Evolutionary conservation across 2,113 vertebrate species (phyloP).

Genomic region (Macrotis lagotis): DNA sequence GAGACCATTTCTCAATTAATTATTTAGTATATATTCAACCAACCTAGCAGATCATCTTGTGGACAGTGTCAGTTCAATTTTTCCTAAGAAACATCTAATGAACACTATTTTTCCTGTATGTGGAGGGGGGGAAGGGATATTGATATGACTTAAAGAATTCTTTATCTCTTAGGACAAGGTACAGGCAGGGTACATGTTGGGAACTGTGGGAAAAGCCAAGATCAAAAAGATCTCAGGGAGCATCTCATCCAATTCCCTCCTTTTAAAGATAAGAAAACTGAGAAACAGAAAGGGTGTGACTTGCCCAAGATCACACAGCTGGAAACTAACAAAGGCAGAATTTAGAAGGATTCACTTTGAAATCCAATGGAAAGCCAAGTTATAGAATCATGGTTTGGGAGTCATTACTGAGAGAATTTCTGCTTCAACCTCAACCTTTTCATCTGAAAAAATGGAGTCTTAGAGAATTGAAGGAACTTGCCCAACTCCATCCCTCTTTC

Average conservation of each 20-base stretch:
- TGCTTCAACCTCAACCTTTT: neutral
- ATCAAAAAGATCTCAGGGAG: neutral
- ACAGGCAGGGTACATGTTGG: neutral
- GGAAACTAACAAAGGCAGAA: neutral
- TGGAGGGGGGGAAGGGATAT: neutral
- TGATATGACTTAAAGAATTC: neutral
- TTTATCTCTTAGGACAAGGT: too few relatives aligned
- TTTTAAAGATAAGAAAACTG: neutral
- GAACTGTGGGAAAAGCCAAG: neutral
- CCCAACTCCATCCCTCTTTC: neutral
- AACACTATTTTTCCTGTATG: neutral
- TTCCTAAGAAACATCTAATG: conserved; percentile 30
- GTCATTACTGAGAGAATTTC: neutral
- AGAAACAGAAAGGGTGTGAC: neutral
- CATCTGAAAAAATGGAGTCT: neutral
- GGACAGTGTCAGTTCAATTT: neutral
- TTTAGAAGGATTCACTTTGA: neutral
- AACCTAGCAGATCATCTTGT: neutral
- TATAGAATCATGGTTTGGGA: neutral
- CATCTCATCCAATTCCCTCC: neutral
- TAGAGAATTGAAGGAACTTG: neutral
- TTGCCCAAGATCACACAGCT: neutral
- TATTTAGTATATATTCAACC: neutral
- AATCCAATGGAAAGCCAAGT: neutral
- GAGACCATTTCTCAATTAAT: neutral